Percentiles rank a stretch among this genome's conserved stretches.
phyloP scores from a whole-genome alignment of 2,113 vertebrate genomes.

The Pelobates fuscus region DNA sequence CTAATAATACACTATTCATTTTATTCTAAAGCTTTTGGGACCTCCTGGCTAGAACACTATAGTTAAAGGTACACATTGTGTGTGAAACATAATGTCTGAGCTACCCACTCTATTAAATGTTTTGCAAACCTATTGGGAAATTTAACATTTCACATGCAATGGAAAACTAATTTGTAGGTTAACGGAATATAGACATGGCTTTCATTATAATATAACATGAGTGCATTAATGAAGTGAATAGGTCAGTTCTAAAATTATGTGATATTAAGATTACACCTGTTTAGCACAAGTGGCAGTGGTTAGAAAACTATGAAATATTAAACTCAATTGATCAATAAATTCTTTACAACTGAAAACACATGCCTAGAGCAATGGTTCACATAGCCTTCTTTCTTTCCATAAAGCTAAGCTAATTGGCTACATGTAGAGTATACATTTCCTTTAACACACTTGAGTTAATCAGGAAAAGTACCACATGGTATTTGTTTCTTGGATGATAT shows the following conservation, averaged over 20 bases:
- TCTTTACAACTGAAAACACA: not conserved
- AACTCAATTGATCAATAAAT: conserved; percentile 6
- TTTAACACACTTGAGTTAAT: too few relatives aligned
- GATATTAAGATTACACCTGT: conserved; percentile 11
- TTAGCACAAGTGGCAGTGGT: conserved; percentile 17
- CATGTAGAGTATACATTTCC: too few relatives aligned
- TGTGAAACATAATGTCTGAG: conserved; percentile 78
- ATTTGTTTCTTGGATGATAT: too few relatives aligned
- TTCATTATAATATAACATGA: conserved; percentile 31
- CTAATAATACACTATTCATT: conserved; percentile 53
- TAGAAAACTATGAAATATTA: conserved; percentile 20
- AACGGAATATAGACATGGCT: conserved; percentile 29
- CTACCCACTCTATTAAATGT: conserved; percentile 74
- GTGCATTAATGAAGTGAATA: conserved; percentile 17
- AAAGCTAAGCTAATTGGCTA: too few relatives aligned
- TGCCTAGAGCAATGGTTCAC: not conserved
- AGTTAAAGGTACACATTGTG: conserved; percentile 77
- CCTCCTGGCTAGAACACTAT: conserved; percentile 71
- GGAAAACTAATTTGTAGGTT: conserved; percentile 42
- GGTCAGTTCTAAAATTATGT: not conserved
- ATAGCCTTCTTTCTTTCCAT: too few relatives aligned
- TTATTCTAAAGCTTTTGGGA: conserved; percentile 75
- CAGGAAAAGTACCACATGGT: too few relatives aligned
- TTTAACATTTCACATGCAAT: conserved; percentile 57
- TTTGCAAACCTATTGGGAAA: conserved; percentile 75